Evolutionary conservation across 2,888 invertebrate genomes (phyloP).

Genomic region (Sturmia bella): DNA sequence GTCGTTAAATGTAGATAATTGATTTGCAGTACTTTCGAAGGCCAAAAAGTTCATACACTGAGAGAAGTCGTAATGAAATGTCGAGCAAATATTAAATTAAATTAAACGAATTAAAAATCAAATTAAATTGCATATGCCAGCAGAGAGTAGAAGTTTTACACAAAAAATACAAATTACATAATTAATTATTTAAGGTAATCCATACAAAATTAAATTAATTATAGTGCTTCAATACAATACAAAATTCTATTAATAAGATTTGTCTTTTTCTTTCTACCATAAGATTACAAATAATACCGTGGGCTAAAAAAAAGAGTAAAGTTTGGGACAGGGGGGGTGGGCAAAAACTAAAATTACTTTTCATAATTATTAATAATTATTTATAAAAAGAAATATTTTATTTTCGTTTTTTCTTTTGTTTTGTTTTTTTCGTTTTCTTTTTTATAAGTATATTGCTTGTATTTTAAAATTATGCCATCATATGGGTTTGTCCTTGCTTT

Average conservation of each 20-base stretch:
- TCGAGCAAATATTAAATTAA: constrained; percentile 58
- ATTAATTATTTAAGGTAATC: constrained; percentile 48
- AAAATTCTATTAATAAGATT: constrained; percentile 41
- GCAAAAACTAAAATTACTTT: constrained; percentile 63
- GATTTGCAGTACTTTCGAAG: background rate
- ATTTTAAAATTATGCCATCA: constrained; percentile 74
- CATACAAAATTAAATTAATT: constrained; percentile 61
- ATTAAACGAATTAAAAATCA: constrained; percentile 65
- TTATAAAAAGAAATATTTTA: constrained; percentile 67
- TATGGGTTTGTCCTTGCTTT: constrained; percentile 76
- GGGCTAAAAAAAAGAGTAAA: constrained; percentile 23
- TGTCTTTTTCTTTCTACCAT: constrained; percentile 37
- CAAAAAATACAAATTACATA: constrained; percentile 54
- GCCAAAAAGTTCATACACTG: constrained; percentile 56
- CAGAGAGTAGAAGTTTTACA: constrained; percentile 66
- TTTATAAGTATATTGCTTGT: constrained; percentile 72
- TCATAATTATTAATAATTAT: constrained; percentile 74
- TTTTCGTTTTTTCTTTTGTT: constrained; percentile 34
- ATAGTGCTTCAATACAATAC: constrained; percentile 50
- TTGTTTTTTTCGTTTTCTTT: constrained; percentile 45
- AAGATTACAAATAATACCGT: constrained; percentile 66
- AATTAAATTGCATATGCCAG: constrained; percentile 70
- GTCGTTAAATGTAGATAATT: constrained; percentile 10
- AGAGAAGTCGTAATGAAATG: constrained; percentile 61
- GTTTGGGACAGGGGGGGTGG: constrained; percentile 4